phyloP scores from a whole-genome alignment of 2,113 vertebrate genomes.

The Bolborhynchus lineola region DNA sequence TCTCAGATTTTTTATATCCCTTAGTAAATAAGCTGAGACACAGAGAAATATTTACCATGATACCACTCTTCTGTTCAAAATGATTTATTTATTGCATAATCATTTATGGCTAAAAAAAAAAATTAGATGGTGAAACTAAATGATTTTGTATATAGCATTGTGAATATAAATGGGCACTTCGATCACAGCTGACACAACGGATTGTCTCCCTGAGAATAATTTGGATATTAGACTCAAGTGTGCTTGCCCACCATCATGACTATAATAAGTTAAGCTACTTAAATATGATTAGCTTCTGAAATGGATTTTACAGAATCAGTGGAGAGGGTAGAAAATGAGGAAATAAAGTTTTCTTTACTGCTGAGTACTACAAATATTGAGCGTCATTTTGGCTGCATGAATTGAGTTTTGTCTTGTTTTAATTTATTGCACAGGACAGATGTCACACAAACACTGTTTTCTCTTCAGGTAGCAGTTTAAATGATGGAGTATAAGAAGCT shows the following conservation, averaged over 20 bases:
- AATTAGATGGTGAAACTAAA: background rate
- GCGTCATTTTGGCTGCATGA: background rate
- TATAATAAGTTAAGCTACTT: background rate
- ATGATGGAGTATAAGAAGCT: background rate
- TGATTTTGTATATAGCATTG: background rate
- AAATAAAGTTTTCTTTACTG: background rate
- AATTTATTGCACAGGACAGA: background rate
- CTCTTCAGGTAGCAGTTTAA: background rate
- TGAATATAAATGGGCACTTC: background rate
- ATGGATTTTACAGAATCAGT: background rate
- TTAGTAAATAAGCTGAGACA: background rate
- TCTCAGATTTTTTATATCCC: background rate
- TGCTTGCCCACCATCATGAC: background rate
- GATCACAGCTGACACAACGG: background rate
- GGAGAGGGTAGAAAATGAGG: background rate
- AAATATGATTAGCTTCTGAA: conserved; percentile 26
- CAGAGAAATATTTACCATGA: background rate
- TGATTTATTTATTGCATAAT: background rate
- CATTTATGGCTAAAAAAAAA: background rate
- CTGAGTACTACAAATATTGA: background rate
- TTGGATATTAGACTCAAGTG: background rate
- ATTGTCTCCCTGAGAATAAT: conserved; percentile 12
- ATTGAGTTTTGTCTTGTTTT: background rate
- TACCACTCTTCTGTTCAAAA: background rate
- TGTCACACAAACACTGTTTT: background rate